Conservation (phyloP, 2,797 vertebrate species). For the Periparus ater region DNA sequence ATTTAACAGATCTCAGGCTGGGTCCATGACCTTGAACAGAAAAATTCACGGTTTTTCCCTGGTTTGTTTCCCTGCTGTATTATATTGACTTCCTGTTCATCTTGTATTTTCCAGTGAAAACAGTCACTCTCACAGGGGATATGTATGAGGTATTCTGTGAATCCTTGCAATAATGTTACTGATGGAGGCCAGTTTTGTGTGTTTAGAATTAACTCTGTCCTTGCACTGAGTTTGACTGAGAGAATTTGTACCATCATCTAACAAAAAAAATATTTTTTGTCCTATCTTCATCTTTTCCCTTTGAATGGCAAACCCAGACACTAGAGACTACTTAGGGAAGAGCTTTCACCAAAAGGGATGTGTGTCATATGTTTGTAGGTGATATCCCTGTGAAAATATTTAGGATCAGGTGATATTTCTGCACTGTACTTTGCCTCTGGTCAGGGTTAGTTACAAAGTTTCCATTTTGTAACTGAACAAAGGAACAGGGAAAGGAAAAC, state of each 20-base stretch:
- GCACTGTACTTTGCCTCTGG: not conserved
- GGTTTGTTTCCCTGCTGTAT: not conserved
- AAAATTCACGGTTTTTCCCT: not conserved
- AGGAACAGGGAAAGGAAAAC: not conserved
- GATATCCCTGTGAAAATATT: not conserved
- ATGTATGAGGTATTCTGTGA: not conserved
- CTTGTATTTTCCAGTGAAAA: not conserved
- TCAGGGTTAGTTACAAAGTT: not conserved
- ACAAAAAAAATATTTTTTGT: not conserved
- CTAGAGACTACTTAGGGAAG: not conserved
- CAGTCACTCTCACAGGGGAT: not conserved
- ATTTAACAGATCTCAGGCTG: slow-evolving; percentile 4
- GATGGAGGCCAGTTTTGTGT: not conserved
- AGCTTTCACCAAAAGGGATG: not conserved
- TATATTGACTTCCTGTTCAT: not conserved
- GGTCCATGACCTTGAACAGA: slow-evolving; percentile 23
- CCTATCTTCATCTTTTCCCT: not conserved
- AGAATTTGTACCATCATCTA: not conserved
- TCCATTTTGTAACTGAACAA: not conserved
- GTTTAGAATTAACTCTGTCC: not conserved
- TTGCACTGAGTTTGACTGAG: not conserved
- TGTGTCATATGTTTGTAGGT: not conserved
- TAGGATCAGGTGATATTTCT: not conserved
- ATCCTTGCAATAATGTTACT: not conserved
- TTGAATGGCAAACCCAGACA: not conserved